Percentiles rank a stretch among this genome's conserved stretches.
Conservation (phyloP, 2,888 invertebrate genomes). For the Kuschelorhynchus macadamiae region DNA sequence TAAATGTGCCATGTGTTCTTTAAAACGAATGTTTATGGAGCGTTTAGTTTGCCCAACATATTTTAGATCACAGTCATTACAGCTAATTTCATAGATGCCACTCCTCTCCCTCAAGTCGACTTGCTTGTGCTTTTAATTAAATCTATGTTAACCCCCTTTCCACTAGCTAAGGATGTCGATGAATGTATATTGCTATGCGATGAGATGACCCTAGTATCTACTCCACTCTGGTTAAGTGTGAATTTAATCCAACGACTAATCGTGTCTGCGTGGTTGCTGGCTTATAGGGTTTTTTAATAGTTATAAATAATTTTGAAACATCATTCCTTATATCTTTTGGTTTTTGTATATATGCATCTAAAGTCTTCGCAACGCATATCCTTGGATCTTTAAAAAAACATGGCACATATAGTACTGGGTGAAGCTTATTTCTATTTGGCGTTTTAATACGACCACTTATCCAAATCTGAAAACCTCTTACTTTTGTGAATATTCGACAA, state of each 20-base stretch:
- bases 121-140: not conserved
- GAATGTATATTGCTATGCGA: not conserved
- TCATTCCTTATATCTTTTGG: no score
- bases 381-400: not conserved
- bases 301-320: no score
- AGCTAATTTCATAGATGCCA: no score
- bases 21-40: no score
- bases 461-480: conserved; percentile 2
- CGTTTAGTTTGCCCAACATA: no score
- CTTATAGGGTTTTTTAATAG: conserved; percentile 2
- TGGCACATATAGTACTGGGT: not conserved
- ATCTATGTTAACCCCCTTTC: not conserved
- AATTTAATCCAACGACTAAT: not conserved
- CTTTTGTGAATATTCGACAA: conserved; percentile 1
- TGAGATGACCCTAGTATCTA: not conserved
- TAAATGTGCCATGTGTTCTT: no score
- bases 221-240: not conserved
- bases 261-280: not conserved
- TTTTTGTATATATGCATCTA: no score
- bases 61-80: no score
- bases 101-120: no score
- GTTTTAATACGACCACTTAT: not conserved
- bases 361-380: no score
- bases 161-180: not conserved
- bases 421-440: not conserved